Evolutionary conservation across 2,888 invertebrate genomes (phyloP), one percentile per base, ranked within the genome.

Genomic region (Aphelenchoides bicaudatus): DNA sequence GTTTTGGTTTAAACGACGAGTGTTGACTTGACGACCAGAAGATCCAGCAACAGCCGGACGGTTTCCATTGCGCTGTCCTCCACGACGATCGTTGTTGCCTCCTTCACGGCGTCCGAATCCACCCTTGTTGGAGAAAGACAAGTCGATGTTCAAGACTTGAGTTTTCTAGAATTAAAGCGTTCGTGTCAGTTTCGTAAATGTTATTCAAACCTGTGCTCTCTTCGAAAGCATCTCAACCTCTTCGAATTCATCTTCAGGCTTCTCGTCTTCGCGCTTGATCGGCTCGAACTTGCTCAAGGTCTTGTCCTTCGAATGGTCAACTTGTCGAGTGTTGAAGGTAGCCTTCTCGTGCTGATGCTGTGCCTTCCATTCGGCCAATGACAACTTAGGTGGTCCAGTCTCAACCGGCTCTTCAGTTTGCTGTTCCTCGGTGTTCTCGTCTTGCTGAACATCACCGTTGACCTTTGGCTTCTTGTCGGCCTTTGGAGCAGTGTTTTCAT

Each of bases 381-480:
- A 71, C 39, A 71, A 31, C 38, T 47, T 57, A 13, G 56, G 51
- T 13, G 54, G 27, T 30, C 63, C 56, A 34, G 53, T 49, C 38
- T 61, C 65, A 38, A 58, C 37, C 19, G 60, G 39, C 29, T 47
- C 66, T 25, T 37, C 62, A 3, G 54, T 52, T 46, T 30, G 49
- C 28, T 21, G 30, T 21, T 48, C 49, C 19, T 56, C 62, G 6
- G 39, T 29, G 21, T 47, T 60, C 34, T 65, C 47, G 13, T 25
- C 52, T 13, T 25, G 27, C n/a, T 23, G 13, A 10, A 10, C 16
- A 19, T 62, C 48, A 51, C 23, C 49, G 27, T 51, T 21, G 52
- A 47, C 93, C 94, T 96, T 94, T 80, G 91, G 91, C 81, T 96
- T 94, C 80, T 91, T 91, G 79, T 87, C 0, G 89, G 88, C 2